phyloP scores from a whole-genome alignment of 1,140 invertebrate species.

The Leptinotarsa lineolata region DNA sequence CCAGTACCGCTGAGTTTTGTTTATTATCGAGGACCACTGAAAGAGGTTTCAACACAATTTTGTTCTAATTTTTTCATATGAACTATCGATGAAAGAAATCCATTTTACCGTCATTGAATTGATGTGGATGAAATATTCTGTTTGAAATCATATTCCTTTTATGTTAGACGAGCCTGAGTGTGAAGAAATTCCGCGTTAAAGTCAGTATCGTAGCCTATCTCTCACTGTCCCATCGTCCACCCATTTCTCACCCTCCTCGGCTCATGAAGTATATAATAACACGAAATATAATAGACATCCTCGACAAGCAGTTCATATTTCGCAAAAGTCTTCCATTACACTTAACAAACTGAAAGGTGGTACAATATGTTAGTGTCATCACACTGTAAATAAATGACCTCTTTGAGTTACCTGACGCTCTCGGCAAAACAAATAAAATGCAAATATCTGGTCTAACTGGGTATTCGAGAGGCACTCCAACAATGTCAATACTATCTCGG shows the following conservation, averaged over 20 bases:
- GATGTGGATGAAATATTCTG: too few relatives aligned
- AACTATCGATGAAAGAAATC: too few relatives aligned
- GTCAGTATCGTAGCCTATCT: too few relatives aligned
- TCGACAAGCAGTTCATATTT: slow-evolving; percentile 26
- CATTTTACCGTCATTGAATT: too few relatives aligned
- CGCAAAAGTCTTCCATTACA: slow-evolving; percentile 30
- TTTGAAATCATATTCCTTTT: too few relatives aligned
- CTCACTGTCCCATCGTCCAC: too few relatives aligned
- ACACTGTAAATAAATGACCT: slow-evolving; percentile 31
- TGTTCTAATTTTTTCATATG: too few relatives aligned
- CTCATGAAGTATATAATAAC: slow-evolving; percentile 9
- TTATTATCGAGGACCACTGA: too few relatives aligned
- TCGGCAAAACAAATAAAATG: slow-evolving; percentile 28
- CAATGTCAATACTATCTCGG: slow-evolving; percentile 18
- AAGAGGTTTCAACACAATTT: too few relatives aligned
- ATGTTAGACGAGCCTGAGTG: too few relatives aligned
- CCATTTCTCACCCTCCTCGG: slow-evolving; percentile 7
- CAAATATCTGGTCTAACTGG: slow-evolving; percentile 31
- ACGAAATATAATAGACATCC: slow-evolving; percentile 29
- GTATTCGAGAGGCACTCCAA: slow-evolving; percentile 14
- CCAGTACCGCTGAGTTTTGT: too few relatives aligned
- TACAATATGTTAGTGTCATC: slow-evolving; percentile 30
- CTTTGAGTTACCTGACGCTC: slow-evolving; percentile 24
- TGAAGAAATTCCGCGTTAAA: too few relatives aligned
- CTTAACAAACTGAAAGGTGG: slow-evolving; percentile 27